phyloP scores from a whole-genome alignment of 2,113 vertebrate genomes.

The Dasyornis broadbenti region DNA sequence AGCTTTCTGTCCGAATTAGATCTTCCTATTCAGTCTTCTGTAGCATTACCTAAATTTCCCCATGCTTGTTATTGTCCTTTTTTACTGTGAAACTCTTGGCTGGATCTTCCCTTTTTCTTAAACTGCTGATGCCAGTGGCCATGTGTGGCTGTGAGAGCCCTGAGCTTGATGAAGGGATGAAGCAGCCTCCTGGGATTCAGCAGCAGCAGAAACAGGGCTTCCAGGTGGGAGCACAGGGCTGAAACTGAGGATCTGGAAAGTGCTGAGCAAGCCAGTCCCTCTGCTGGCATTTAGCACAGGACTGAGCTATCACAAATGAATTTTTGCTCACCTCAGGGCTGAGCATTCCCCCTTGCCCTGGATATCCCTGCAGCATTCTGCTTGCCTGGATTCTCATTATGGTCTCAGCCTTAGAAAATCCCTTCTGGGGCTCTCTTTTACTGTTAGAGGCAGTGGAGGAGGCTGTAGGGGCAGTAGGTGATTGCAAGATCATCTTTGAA shows the following conservation, averaged over 20 bases:
- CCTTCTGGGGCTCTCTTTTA: not conserved
- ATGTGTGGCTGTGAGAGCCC: not conserved
- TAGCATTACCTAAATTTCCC: not conserved
- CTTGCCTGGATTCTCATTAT: not conserved
- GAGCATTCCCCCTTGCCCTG: not conserved
- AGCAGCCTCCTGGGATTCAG: not conserved
- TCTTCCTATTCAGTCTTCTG: not conserved
- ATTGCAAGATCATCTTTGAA: not conserved
- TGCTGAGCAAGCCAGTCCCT: not conserved
- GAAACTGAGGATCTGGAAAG: not conserved
- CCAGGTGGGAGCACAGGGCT: not conserved
- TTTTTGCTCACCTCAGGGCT: not conserved
- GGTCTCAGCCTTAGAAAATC: not conserved
- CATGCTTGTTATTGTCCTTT: not conserved
- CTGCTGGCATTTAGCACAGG: not conserved
- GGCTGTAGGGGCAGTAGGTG: not conserved
- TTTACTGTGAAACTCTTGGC: not conserved
- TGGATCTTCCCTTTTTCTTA: not conserved
- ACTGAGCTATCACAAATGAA: not conserved
- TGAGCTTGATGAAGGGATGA: not conserved
- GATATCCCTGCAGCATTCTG: not conserved
- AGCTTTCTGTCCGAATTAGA: not conserved
- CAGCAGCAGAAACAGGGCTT: not conserved
- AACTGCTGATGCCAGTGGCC: not conserved
- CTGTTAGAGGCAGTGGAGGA: not conserved